Evolutionary conservation across 2,113 vertebrate species (phyloP).

Genomic region (Platichthys flesus): DNA sequence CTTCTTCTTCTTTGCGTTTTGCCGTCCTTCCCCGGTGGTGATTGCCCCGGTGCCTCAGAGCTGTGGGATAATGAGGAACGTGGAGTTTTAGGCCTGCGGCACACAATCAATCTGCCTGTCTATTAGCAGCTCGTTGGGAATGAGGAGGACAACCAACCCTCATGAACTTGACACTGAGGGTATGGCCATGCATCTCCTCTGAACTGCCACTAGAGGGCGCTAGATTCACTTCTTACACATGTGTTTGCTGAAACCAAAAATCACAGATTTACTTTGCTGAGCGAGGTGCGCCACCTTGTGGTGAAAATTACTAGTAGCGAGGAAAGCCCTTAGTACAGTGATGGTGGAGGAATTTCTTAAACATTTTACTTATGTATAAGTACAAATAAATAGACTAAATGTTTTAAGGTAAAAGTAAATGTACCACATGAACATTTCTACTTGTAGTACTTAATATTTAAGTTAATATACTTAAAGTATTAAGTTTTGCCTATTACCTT

Average conservation of each 20-base stretch:
- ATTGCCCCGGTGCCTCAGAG: slow-evolving; percentile 18
- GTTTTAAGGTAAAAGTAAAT: too few species aligned
- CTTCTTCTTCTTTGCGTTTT: slow-evolving; percentile 27
- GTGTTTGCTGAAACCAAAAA: background rate
- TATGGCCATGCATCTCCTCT: background rate
- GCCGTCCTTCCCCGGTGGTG: slow-evolving; percentile 40
- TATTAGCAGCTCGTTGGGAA: slow-evolving; percentile 47
- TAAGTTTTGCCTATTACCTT: too few species aligned
- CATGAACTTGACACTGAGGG: slow-evolving; percentile 1
- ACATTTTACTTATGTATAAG: too few species aligned
- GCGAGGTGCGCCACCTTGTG: slow-evolving; percentile 63
- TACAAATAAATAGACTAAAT: too few species aligned
- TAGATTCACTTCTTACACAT: slow-evolving; percentile 26
- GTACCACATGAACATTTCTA: too few species aligned
- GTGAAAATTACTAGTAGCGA: background rate
- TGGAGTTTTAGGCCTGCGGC: slow-evolving; percentile 28
- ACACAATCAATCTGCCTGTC: slow-evolving; percentile 54
- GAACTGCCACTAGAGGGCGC: slow-evolving; percentile 65
- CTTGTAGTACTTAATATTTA: too few species aligned
- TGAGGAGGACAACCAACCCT: slow-evolving; percentile 37
- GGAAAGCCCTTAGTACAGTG: background rate
- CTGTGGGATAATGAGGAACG: slow-evolving; percentile 26
- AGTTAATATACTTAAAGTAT: too few species aligned
- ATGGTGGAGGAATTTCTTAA: background rate
- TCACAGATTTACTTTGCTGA: background rate